phyloP scores from a whole-genome alignment of 2,888 invertebrate species.

The Torymus aiolomorphi region DNA sequence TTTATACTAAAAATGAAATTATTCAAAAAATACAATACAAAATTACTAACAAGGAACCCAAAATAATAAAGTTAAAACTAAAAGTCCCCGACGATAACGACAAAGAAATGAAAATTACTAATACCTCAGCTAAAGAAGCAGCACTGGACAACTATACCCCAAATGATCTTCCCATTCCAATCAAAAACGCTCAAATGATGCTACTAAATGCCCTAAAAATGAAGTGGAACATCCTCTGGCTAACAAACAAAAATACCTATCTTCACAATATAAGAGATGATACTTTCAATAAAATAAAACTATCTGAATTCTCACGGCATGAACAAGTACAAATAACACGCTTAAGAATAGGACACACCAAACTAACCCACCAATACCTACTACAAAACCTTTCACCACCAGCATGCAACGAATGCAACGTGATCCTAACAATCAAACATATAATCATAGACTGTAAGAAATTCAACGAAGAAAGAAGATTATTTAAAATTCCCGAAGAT shows the following conservation, averaged over 20 bases:
- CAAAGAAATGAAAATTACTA: no score
- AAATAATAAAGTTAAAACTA: no score
- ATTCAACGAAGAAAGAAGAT: neutral
- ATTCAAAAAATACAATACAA: no score
- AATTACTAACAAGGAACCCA: no score
- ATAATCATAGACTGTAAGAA: neutral
- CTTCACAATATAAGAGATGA: neutral
- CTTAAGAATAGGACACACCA: neutral
- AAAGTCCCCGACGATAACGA: no score
- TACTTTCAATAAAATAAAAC: neutral
- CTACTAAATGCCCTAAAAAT: neutral
- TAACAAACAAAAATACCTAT: neutral
- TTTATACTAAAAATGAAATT: no score
- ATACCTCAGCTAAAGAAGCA: no score
- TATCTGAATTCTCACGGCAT: neutral
- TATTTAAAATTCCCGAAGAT: neutral
- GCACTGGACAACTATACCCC: no score
- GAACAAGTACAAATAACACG: neutral
- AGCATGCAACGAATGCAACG: neutral
- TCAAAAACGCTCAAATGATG: neutral
- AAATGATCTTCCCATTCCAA: no score
- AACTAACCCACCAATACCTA: slow-evolving; percentile 2
- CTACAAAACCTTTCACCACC: neutral
- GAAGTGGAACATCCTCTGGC: neutral
- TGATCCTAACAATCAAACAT: neutral